Base-by-base conservation (phyloP, 2,797 vertebrate species). In the Mormyrus hasselquistii region DNA sequence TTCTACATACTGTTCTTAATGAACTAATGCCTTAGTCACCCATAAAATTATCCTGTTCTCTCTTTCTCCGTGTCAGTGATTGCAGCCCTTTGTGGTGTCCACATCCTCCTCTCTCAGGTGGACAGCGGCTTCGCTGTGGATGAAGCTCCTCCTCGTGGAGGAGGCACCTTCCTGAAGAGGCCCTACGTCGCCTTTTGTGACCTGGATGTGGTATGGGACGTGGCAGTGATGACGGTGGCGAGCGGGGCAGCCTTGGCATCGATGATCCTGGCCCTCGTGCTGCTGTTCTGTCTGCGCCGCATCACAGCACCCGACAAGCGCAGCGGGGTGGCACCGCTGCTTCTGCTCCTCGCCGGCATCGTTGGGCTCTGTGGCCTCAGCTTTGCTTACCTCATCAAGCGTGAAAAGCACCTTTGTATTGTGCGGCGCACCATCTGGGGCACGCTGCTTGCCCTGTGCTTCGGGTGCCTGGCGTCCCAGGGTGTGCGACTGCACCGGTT, bases 101-200 rank as follows among this genome's bases (percentile, higher is more conserved):
- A 5, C 53, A 19, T 96, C 65, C 93, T 97, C 92, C 94, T 97
- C 89, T 94, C 95, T 0, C 92, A 95, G 87, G 59, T 96, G 57
- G 92, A 93, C 88, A 94, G 97, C 52, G 95, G 96, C 90, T 94
- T 94, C 0, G 96, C 95, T 0, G 95, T 96, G 87, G 96, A 97
- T 73, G 92, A 95, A 8, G 93, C 95, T 9, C 96, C 96, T 0
- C 97, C 98, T 0, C 94, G 96, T 85, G 98, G 98, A 87, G 99
- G 98, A 0, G 97, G 97, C 29, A 8, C 52, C n/a, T 96, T 98
- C 34, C 95, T 98, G 0, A 94, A 95, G 47, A 97, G 96, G 2
- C 97, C 97, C 91, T 98, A 98, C 57, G 16, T 5, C 0, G 57
- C 57, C n/a, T 22, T 59, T 9, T 59, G 57, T 22, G 6, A 2